Percentiles rank a stretch among this genome's conserved stretches.
These are phyloP conservation scores for Dryobota labecula DNA, from an alignment of 2,888 invertebrate species.

Conservation along the genomic window DNA sequence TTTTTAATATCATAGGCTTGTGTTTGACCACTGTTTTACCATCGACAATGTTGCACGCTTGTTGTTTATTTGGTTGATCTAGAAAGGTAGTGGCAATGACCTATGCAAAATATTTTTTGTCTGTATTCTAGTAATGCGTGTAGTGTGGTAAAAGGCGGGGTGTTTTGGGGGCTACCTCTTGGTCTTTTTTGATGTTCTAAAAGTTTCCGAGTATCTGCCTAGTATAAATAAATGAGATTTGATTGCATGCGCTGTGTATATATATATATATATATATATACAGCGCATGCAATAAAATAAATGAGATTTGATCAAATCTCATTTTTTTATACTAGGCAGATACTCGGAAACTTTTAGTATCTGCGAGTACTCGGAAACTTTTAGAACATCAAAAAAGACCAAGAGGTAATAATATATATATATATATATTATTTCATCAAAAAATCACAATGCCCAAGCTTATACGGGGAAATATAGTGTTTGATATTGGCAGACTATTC, in stretches of 20 bases:
- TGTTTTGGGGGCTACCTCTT: neutral
- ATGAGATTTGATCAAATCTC: too few relatives aligned
- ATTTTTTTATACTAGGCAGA: neutral
- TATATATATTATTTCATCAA: neutral
- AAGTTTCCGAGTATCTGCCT: neutral
- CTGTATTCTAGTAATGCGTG: conserved; percentile 7
- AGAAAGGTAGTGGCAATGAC: neutral
- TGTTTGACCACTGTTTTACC: neutral
- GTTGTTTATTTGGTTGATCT: neutral
- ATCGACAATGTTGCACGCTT: neutral
- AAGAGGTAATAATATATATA: too few relatives aligned
- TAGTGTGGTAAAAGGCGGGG: neutral
- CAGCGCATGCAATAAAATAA: too few relatives aligned
- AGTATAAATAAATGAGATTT: neutral
- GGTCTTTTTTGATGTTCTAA: neutral
- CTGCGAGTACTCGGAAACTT: too few relatives aligned
- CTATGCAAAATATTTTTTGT: neutral
- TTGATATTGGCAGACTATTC: neutral
- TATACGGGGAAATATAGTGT: neutral
- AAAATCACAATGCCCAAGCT: neutral
- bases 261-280: too few relatives aligned
- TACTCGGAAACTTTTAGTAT: too few relatives aligned
- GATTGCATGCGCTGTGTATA: neutral
- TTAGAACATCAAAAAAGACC: neutral
- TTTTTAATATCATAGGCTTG: neutral